Percentiles rank a stretch among this genome's conserved stretches.
Evolutionary conservation across 2,888 invertebrate species (phyloP).

Genomic region (Mesochorus sp.): DNA sequence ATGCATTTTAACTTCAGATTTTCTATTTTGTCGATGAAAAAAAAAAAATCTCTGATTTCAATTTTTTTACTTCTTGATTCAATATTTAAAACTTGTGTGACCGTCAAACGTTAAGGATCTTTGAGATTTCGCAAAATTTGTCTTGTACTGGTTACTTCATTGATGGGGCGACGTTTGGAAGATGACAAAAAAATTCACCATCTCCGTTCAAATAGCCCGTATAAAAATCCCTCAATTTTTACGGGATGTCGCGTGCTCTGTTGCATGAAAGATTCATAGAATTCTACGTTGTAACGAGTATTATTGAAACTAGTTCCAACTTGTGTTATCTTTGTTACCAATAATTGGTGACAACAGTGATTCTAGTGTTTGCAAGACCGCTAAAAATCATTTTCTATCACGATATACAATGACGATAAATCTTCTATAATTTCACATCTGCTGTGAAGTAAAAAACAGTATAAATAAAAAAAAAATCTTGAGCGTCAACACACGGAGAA

Average conservation of each 20-base stretch:
- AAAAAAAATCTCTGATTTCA: neutral
- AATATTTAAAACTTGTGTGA: too few species aligned
- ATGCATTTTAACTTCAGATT: too few species aligned
- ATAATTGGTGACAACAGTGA: constrained; percentile 67
- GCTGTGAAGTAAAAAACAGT: neutral
- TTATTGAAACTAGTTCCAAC: neutral
- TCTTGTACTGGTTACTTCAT: too few species aligned
- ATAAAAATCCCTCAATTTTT: neutral
- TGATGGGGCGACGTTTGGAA: too few species aligned
- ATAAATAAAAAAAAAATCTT: neutral
- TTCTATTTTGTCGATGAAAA: neutral
- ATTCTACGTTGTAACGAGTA: constrained; percentile 28
- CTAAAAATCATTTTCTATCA: neutral
- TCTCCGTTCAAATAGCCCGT: constrained; percentile 2
- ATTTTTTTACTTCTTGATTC: neutral
- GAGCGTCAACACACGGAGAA: constrained; percentile 75
- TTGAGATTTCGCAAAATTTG: too few species aligned
- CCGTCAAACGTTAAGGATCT: too few species aligned
- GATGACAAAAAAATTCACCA: constrained; percentile 23
- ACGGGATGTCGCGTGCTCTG: constrained; percentile 31
- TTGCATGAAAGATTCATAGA: constrained; percentile 50
- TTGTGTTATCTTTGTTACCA: constrained; percentile 13
- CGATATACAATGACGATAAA: neutral
- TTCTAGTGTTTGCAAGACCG: constrained; percentile 77
- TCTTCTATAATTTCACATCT: neutral